These are phyloP conservation scores for Anagrus nilaparvatae DNA, from an alignment of 1,140 invertebrate species.

Conservation along the genomic window DNA sequence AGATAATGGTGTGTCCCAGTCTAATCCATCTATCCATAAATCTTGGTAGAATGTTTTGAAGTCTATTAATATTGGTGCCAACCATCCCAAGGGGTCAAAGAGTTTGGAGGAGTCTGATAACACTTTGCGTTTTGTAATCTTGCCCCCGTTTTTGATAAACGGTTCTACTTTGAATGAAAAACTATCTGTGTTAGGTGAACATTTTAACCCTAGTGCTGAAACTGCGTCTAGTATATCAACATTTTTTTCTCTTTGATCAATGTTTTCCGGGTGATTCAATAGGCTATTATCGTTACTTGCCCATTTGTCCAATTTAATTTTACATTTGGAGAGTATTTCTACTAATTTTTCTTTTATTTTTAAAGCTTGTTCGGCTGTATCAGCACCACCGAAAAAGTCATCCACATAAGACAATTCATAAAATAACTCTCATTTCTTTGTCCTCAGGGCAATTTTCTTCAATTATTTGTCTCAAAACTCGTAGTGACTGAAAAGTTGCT, in stretches of 20 bases:
- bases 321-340: conserved; percentile 19
- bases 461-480: conserved; percentile 22
- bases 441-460: conserved; percentile 19
- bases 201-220: conserved; percentile 25
- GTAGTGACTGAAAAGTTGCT: conserved; percentile 26
- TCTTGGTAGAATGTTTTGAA: conserved; percentile 36
- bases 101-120: conserved; percentile 17
- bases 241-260: neutral
- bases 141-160: neutral
- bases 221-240: neutral
- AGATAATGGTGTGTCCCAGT: conserved; percentile 29
- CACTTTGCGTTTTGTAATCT: conserved; percentile 23
- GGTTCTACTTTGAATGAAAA: conserved; percentile 16
- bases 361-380: conserved; percentile 15
- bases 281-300: conserved; percentile 20
- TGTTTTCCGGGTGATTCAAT: conserved; percentile 10
- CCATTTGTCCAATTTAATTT: conserved; percentile 34
- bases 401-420: conserved; percentile 23
- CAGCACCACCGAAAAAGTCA: conserved; percentile 20
- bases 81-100: too few relatives aligned
- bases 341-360: conserved; percentile 8
- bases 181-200: conserved; percentile 23
- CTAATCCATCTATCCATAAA: conserved; percentile 23
- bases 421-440: conserved; percentile 15
- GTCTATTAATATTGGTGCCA: conserved; percentile 24